Conservation (phyloP, 2,888 invertebrate genomes). For the Eutolmus rufibarbis region DNA sequence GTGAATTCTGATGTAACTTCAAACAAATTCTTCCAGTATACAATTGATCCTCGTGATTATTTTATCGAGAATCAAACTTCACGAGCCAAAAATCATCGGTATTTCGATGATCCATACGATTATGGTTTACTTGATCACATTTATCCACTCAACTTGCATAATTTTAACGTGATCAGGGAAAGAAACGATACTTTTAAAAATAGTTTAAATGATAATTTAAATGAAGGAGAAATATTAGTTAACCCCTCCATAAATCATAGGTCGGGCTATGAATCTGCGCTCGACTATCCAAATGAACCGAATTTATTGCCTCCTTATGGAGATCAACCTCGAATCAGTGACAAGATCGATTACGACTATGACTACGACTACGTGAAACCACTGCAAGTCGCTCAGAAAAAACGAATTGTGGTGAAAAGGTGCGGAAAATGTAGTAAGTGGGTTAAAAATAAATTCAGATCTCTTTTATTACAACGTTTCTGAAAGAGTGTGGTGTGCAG, state of each 20-base stretch:
- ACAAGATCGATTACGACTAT: background rate
- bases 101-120: background rate
- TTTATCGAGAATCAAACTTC: conserved; percentile 9
- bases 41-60: background rate
- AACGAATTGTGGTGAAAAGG: background rate
- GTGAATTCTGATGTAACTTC: background rate
- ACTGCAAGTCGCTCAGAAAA: background rate
- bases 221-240: background rate
- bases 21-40: background rate
- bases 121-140: background rate
- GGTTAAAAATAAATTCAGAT: background rate
- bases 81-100: background rate
- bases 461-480: background rate
- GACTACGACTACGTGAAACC: background rate
- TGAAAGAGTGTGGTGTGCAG: conserved; percentile 58
- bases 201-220: background rate
- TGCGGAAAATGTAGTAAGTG: conserved; percentile 10
- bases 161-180: background rate
- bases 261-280: background rate
- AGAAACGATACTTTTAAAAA: background rate
- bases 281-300: background rate
- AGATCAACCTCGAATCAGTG: background rate
- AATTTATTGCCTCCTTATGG: background rate
- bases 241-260: background rate
- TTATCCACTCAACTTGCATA: background rate